Conservation (phyloP, 2,113 vertebrate genomes). For the Dasyprocta punctata region DNA sequence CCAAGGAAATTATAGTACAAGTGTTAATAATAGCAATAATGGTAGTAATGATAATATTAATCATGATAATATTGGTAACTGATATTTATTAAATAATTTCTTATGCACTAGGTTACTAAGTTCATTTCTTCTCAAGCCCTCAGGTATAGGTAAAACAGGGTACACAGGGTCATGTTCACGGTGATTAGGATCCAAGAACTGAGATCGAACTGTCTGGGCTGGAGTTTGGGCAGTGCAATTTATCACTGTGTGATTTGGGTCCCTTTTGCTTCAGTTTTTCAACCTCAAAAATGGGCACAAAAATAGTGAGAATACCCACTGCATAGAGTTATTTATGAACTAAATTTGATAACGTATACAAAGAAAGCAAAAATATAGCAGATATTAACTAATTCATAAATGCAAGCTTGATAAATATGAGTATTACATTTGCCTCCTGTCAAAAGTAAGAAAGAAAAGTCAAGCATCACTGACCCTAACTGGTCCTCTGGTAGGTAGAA, state of each 20-base stretch:
- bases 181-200: not conserved
- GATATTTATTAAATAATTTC: not conserved
- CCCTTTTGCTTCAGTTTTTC: not conserved
- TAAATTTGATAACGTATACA: not conserved
- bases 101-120: not conserved
- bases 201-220: not conserved
- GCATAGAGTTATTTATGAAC: not conserved
- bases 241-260: not conserved
- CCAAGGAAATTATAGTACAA: not conserved
- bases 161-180: no score
- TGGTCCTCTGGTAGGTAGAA: not conserved
- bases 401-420: not conserved
- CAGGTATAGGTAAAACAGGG: not conserved
- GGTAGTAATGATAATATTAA: not conserved
- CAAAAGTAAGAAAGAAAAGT: conserved; percentile 12
- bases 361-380: not conserved
- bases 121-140: not conserved
- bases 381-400: not conserved
- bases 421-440: not conserved
- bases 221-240: not conserved
- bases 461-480: not conserved
- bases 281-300: not conserved
- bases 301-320: not conserved
- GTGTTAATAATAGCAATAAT: not conserved
- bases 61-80: not conserved